These are phyloP conservation scores for Pristionchus mayeri DNA, from an alignment of 2,888 invertebrate species.

Conservation along the genomic window DNA sequence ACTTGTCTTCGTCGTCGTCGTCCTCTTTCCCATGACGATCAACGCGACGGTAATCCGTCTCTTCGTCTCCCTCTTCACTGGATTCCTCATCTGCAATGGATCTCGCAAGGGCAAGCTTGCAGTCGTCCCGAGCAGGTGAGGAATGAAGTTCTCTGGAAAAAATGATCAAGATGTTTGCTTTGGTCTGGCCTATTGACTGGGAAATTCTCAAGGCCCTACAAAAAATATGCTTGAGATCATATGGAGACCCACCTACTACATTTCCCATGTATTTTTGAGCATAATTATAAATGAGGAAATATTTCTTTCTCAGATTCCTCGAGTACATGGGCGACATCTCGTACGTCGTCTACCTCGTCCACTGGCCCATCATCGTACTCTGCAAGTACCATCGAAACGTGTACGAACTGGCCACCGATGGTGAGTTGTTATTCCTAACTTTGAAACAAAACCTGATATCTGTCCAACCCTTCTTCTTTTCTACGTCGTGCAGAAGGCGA, in stretches of 20 bases:
- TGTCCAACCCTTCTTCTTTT: not conserved
- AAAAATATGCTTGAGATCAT: no score
- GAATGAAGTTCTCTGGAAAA: not conserved
- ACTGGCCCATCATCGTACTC: constrained; percentile 45
- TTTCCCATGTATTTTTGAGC: not conserved
- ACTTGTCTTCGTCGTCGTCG: not conserved
- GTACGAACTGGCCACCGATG: not conserved
- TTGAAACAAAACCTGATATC: no score
- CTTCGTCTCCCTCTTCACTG: not conserved
- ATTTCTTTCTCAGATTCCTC: constrained; percentile 10
- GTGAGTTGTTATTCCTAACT: no score
- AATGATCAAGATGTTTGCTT: no score
- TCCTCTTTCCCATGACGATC: not conserved
- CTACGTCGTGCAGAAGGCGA: not conserved
- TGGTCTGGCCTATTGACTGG: no score
- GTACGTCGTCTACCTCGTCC: constrained; percentile 34
- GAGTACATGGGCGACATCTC: constrained; percentile 47
- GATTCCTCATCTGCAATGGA: constrained; percentile 18
- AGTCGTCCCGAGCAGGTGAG: not conserved
- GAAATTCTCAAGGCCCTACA: no score
- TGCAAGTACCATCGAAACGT: constrained; percentile 26
- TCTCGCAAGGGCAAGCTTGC: not conserved
- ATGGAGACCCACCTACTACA: no score
- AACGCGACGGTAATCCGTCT: not conserved
- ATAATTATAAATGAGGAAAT: not conserved